Conservation (phyloP, 2,888 invertebrate genomes). For the Cyclophora punctaria region DNA sequence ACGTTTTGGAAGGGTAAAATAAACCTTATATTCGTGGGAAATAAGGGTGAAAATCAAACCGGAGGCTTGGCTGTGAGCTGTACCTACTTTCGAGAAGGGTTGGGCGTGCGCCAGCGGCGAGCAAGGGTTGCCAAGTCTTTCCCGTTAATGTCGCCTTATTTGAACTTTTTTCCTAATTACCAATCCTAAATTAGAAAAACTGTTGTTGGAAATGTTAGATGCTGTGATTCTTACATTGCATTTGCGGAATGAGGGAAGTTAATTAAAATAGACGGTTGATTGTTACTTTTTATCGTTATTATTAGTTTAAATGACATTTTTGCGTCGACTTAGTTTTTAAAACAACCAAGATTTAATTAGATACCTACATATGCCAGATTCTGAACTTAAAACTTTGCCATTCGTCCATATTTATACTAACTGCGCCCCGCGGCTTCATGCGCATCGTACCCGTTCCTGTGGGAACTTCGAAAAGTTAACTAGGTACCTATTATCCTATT, state of each 20-base stretch:
- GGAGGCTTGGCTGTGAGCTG: conserved; percentile 18
- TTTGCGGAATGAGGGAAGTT: neutral
- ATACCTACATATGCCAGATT: no score
- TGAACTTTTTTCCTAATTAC: conserved; percentile 34
- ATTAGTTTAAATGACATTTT: no score
- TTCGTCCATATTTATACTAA: no score
- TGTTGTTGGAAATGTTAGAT: conserved; percentile 6
- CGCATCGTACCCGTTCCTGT: no score
- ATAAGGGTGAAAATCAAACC: conserved; percentile 3
- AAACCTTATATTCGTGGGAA: conserved; percentile 4
- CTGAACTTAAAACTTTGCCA: no score
- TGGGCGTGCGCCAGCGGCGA: conserved; percentile 42
- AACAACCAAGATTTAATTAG: no score
- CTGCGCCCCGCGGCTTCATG: no score
- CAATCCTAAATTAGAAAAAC: conserved; percentile 21
- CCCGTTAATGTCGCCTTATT: conserved; percentile 37
- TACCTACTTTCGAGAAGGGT: conserved; percentile 32
- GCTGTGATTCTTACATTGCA: conserved; percentile 2
- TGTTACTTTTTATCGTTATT: no score
- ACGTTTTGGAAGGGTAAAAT: conserved; percentile 1
- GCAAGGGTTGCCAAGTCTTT: conserved; percentile 38
- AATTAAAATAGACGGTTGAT: no score
- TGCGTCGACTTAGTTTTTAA: no score
- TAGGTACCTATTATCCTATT: no score
- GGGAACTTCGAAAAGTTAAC: no score